Evolutionary conservation across 37 sponge, comb jelly and placozoan genomes (phyloP).

Genomic region (Eunapius fragilis): DNA sequence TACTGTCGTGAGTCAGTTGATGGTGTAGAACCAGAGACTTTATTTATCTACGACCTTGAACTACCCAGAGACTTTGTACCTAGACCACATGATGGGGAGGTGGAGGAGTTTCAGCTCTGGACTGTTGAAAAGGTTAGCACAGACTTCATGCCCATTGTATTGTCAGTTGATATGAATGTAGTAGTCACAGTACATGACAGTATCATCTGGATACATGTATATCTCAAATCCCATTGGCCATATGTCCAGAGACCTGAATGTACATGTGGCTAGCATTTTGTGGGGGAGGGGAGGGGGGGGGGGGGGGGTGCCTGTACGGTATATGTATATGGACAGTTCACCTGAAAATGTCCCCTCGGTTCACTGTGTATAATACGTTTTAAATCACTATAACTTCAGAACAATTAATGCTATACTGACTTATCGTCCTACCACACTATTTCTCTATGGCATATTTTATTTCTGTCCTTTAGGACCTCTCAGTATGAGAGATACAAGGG

Average conservation of each 20-base stretch:
- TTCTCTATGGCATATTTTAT: no score
- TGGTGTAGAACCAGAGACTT: constrained; percentile 60
- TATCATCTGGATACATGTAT: background rate
- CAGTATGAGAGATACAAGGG: no score
- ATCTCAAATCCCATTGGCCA: background rate
- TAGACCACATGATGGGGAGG: constrained; percentile 64
- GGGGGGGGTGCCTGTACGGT: no score
- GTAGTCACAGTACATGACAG: background rate
- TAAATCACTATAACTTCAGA: no score
- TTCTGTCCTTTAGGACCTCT: no score
- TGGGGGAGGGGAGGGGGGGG: no score
- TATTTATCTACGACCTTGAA: constrained; percentile 77
- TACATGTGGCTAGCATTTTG: no score
- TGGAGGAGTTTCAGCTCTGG: constrained; percentile 58
- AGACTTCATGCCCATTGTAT: background rate
- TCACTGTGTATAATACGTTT: no score
- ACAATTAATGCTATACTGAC: no score
- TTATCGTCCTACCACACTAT: no score
- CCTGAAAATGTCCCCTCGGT: no score
- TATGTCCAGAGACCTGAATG: background rate
- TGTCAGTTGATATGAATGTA: background rate
- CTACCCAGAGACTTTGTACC: constrained; percentile 72
- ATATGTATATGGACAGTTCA: no score
- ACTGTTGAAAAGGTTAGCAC: constrained; percentile 27
- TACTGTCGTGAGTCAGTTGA: constrained; percentile 50